Evolutionary conservation across 2,113 vertebrate species (phyloP).

Genomic region (Calyptommatus sinebrachiatus): DNA sequence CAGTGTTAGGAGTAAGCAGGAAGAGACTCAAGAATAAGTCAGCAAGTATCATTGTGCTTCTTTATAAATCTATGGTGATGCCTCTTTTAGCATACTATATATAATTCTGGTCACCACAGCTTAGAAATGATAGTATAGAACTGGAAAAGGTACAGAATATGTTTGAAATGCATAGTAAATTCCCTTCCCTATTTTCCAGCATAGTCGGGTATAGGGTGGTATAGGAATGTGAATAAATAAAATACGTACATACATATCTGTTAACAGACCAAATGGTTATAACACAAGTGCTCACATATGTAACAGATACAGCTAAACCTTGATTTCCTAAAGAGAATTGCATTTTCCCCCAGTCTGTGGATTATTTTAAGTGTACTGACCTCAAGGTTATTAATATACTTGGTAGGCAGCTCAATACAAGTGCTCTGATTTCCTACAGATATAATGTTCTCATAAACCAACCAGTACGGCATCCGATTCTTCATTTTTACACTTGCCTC

Average conservation of each 20-base stretch:
- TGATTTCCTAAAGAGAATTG: conserved; percentile 57
- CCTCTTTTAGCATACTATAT: too few species aligned
- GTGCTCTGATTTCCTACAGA: conserved; percentile 8
- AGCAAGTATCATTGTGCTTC: too few species aligned
- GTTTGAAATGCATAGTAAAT: conserved; percentile 48
- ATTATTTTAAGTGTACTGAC: conserved; percentile 61
- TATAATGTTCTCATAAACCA: rapidly evolving
- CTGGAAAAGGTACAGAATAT: conserved; percentile 31
- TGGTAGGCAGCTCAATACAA: conserved; percentile 42
- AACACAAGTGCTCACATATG: conserved; percentile 70
- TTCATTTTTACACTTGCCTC: rapidly evolving
- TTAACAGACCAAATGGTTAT: conserved; percentile 67
- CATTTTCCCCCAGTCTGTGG: conserved; percentile 60
- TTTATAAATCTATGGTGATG: too few species aligned
- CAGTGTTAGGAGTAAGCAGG: too few species aligned
- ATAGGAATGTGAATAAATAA: too few species aligned
- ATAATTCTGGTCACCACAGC: too few species aligned
- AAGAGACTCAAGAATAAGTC: too few species aligned
- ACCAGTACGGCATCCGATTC: rapidly evolving
- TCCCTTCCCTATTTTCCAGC: too few species aligned
- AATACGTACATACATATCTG: conserved; percentile 56
- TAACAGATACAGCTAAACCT: conserved; percentile 65
- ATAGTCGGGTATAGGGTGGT: too few species aligned
- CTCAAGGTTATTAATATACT: conserved; percentile 60
- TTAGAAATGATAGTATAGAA: too few species aligned